Percentiles rank a stretch among this genome's conserved stretches.
phyloP scores from a whole-genome alignment of 2,797 vertebrate genomes.

The Gadopsis marmoratus region DNA sequence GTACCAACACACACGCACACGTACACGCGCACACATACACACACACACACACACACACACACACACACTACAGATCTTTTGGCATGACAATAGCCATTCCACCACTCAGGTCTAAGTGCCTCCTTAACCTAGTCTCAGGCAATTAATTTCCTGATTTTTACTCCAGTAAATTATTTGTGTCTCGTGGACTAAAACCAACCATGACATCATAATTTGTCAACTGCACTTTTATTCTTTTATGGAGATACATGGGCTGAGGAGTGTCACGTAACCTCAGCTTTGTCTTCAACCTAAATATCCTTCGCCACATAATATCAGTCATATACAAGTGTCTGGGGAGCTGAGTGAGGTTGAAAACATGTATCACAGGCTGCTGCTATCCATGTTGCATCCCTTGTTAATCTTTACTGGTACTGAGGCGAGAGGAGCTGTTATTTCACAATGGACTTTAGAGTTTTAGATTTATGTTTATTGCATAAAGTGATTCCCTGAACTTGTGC shows the following conservation, averaged over 20 bases:
- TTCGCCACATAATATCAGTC: slow-evolving; percentile 20
- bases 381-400: slow-evolving; percentile 9
- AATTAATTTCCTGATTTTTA: slow-evolving; percentile 53
- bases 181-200: slow-evolving; percentile 28
- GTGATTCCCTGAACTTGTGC: slow-evolving; percentile 30
- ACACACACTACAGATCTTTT: slow-evolving; percentile 28
- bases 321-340: slow-evolving; percentile 4
- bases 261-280: slow-evolving; percentile 41
- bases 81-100: slow-evolving; percentile 48
- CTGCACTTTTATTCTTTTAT: slow-evolving; percentile 6
- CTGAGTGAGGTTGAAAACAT: slow-evolving; percentile 7
- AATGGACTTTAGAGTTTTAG: not conserved
- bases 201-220: slow-evolving; percentile 38
- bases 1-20: slow-evolving; percentile 19
- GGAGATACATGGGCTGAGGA: slow-evolving; percentile 57
- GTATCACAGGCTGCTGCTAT: too few species aligned
- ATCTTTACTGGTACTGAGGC: not conserved
- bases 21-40: slow-evolving; percentile 30
- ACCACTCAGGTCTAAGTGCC: slow-evolving; percentile 63
- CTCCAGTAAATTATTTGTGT: slow-evolving; percentile 52
- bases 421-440: not conserved
- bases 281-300: slow-evolving; percentile 43
- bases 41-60: slow-evolving; percentile 27
- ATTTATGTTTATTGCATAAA: too few species aligned
- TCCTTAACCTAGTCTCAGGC: slow-evolving; percentile 63